Conservation (phyloP, 1,140 invertebrate species). For the Drosophila busckii region DNA sequence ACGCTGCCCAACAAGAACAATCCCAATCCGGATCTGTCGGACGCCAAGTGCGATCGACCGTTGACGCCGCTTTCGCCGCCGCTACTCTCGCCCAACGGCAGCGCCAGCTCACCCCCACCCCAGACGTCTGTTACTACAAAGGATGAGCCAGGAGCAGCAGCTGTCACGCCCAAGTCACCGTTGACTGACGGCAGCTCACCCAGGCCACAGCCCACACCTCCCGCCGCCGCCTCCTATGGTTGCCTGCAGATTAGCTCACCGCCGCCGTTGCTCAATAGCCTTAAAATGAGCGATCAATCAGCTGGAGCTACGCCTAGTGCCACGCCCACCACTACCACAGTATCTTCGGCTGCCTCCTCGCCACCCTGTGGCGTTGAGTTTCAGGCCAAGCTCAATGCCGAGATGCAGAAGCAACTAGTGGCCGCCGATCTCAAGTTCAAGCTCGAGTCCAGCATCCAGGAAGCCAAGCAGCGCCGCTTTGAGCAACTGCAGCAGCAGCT, state of each 20-base stretch:
- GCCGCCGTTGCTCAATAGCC: slow-evolving; percentile 57
- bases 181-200: slow-evolving; percentile 50
- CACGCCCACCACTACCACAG: slow-evolving; percentile 29
- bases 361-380: slow-evolving; percentile 61
- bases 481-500: slow-evolving; percentile 77
- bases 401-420: slow-evolving; percentile 76
- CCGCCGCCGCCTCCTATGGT: slow-evolving; percentile 25
- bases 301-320: slow-evolving; percentile 32
- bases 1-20: slow-evolving; percentile 98
- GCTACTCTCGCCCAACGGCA: slow-evolving; percentile 64
- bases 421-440: slow-evolving; percentile 74
- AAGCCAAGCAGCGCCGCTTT: slow-evolving; percentile 63
- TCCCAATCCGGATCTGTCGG: slow-evolving; percentile 96
- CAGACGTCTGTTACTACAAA: slow-evolving; percentile 33
- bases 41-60: slow-evolving; percentile 89
- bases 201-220: slow-evolving; percentile 14
- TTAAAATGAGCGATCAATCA: slow-evolving; percentile 54
- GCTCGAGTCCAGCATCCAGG: slow-evolving; percentile 63
- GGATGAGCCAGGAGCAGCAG: slow-evolving; percentile 43
- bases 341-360: slow-evolving; percentile 56
- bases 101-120: slow-evolving; percentile 40
- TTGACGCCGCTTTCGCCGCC: slow-evolving; percentile 80
- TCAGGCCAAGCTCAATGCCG: slow-evolving; percentile 75
- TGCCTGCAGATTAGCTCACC: slow-evolving; percentile 68
- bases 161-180: slow-evolving; percentile 45